Evolutionary conservation across 2,888 invertebrate species (phyloP).

Genomic region (Margaritifera margaritifera): DNA sequence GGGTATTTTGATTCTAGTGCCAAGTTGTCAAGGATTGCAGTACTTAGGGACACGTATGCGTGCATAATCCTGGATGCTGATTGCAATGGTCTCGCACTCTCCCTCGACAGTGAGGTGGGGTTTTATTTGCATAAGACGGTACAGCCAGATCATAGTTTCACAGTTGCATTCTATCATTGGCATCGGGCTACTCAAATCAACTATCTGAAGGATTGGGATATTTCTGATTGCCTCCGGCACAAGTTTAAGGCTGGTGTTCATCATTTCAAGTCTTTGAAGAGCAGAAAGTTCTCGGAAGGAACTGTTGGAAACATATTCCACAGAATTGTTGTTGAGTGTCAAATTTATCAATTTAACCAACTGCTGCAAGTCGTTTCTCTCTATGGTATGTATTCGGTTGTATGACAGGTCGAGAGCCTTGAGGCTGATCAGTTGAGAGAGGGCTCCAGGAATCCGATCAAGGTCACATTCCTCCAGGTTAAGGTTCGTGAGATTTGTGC

Average conservation of each 20-base stretch:
- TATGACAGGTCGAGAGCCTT: slow-evolving; percentile 33
- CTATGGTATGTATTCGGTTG: slow-evolving; percentile 43
- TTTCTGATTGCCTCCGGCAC: slow-evolving; percentile 40
- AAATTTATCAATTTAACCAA: slow-evolving; percentile 16
- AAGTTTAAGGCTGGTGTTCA: slow-evolving; percentile 19
- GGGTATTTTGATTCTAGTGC: no score
- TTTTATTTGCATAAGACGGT: slow-evolving; percentile 27
- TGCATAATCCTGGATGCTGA: slow-evolving; percentile 19
- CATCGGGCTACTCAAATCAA: slow-evolving; percentile 13
- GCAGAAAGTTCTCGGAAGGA: slow-evolving; percentile 27
- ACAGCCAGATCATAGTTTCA: slow-evolving; percentile 35
- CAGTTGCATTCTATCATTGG: slow-evolving; percentile 35
- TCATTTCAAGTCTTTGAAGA: slow-evolving; percentile 25
- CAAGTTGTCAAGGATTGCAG: no score
- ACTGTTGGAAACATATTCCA: slow-evolving; percentile 38
- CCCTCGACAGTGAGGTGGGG: slow-evolving; percentile 21
- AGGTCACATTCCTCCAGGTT: slow-evolving; percentile 34
- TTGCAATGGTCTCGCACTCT: slow-evolving; percentile 23
- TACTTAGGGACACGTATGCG: slow-evolving; percentile 4
- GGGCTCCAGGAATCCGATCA: slow-evolving; percentile 43
- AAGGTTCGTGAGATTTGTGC: slow-evolving; percentile 33
- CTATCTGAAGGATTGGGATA: slow-evolving; percentile 7
- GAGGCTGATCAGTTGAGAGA: slow-evolving; percentile 25
- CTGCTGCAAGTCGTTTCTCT: slow-evolving; percentile 38
- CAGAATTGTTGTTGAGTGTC: slow-evolving; percentile 32